Evolutionary conservation across 1,140 invertebrate genomes (phyloP).

Genomic region (Drosophila nebulosa): DNA sequence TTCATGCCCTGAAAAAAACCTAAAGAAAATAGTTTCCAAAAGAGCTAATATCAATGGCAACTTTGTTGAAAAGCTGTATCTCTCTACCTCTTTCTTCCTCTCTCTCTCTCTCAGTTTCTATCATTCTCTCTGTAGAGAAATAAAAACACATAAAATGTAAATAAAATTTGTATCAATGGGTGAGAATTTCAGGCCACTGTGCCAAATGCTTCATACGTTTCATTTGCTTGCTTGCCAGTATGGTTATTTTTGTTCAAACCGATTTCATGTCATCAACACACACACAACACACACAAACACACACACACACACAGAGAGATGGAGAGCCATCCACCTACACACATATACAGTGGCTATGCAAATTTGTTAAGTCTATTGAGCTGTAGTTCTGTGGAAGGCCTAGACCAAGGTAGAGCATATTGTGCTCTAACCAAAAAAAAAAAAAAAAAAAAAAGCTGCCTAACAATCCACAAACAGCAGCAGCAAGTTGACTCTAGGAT

Average conservation of each 20-base stretch:
- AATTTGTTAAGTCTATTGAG: constrained; percentile 72
- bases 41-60: too few relatives aligned
- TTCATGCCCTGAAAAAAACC: too few relatives aligned
- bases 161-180: too few relatives aligned
- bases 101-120: too few relatives aligned
- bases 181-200: background rate
- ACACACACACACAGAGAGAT: too few relatives aligned
- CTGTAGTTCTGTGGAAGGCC: constrained; percentile 15
- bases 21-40: too few relatives aligned
- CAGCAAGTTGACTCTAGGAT: constrained; percentile 28
- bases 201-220: background rate
- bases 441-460: too few relatives aligned
- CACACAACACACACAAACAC: background rate
- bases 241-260: background rate
- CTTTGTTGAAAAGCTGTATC: too few relatives aligned
- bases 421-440: constrained; percentile 22
- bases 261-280: background rate
- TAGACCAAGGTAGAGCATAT: constrained; percentile 1
- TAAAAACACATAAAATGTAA: too few relatives aligned
- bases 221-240: background rate
- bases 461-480: constrained; percentile 32
- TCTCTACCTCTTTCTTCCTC: too few relatives aligned
- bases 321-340: too few relatives aligned
- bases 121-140: too few relatives aligned
- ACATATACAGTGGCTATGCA: constrained; percentile 24